Base-by-base conservation (phyloP, 2,797 vertebrate species). In the Champsocephalus esox region DNA sequence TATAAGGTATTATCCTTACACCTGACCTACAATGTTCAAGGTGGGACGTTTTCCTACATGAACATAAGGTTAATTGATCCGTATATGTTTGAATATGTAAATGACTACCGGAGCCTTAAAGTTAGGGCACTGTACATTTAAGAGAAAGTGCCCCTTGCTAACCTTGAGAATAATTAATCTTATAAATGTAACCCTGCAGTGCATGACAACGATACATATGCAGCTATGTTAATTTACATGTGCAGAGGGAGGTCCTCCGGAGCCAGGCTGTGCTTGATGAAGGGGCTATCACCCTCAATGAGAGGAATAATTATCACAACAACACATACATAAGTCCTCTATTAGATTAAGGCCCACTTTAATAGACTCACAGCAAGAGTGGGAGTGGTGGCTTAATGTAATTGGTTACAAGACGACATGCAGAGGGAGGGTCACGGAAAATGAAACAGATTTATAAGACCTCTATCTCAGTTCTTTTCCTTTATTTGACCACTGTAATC, bases 221-320 rank as follows among this genome's bases (percentile, higher is more conserved):
- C 70, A 66, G 83, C 75, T 84, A 44, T 87, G 90, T 91, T 89
- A 89, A 92, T 93, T 91, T 88, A 70, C 71, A 72, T 67, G 65
- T 82, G 70, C 77, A 63, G 16, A n/a, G 83, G 88, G 82, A 87
- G 87, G 84, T 87, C 81, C 62, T 85, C 49, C 12, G 71, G 63
- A 80, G 63, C 59, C 76, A 28, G 70, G 50, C 88, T 73, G 79
- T 66, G 80, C 82, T 90, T 93, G 91, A 94, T 92, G 84, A 92
- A 92, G 90, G 81, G 90, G 89, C 90, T 62, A 91, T 93, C 91
- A 86, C 69, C 86, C 70, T 89, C 83, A 92, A 89, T 92, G 81
- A 92, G 81, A 91, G 84, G 78, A 91, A 90, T 92, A 90, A 94
- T 93, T 92, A 92, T 89, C 82, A 85, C 82, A 89, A 91, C 87